Conservation (phyloP, 2,113 vertebrate genomes). For the Pollachius pollachius region DNA sequence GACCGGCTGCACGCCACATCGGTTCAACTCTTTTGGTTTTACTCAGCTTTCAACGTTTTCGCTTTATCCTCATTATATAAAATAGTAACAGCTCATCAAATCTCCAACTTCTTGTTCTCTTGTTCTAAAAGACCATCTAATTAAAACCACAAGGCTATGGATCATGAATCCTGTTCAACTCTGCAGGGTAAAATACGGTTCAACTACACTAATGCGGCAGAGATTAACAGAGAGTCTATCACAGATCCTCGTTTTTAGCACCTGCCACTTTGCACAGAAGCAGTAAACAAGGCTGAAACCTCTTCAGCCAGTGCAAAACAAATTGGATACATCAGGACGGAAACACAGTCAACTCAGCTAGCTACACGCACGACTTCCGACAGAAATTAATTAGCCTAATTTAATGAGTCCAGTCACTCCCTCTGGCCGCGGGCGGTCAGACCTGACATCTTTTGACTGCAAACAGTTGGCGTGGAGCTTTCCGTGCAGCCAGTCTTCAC, state of each 20-base stretch:
- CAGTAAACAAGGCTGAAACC: constrained; percentile 27
- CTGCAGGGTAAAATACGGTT: too few species aligned
- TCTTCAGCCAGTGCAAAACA: constrained; percentile 38
- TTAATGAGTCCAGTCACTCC: constrained; percentile 48
- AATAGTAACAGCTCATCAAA: background rate
- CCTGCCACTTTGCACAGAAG: constrained; percentile 46
- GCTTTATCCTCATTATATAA: too few species aligned
- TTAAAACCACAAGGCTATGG: too few species aligned
- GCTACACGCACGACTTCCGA: constrained; percentile 43
- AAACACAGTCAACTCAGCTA: constrained; percentile 33
- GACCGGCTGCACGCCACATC: constrained; percentile 45
- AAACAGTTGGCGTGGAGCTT: constrained; percentile 20
- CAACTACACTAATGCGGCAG: too few species aligned
- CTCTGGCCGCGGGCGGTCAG: constrained; percentile 20
- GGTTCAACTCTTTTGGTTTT: constrained; percentile 4
- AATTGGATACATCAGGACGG: constrained; percentile 35
- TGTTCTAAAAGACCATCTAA: too few species aligned
- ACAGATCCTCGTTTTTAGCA: background rate
- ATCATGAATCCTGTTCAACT: too few species aligned
- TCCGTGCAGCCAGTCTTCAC: background rate
- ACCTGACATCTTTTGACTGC: constrained; percentile 31
- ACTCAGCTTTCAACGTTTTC: background rate
- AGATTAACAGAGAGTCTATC: too few species aligned
- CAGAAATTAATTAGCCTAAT: constrained; percentile 63
- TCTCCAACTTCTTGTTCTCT: background rate